Evolutionary conservation across 2,113 vertebrate species (phyloP), one percentile per base, ranked within the genome.

Genomic region (Sturnira hondurensis): DNA sequence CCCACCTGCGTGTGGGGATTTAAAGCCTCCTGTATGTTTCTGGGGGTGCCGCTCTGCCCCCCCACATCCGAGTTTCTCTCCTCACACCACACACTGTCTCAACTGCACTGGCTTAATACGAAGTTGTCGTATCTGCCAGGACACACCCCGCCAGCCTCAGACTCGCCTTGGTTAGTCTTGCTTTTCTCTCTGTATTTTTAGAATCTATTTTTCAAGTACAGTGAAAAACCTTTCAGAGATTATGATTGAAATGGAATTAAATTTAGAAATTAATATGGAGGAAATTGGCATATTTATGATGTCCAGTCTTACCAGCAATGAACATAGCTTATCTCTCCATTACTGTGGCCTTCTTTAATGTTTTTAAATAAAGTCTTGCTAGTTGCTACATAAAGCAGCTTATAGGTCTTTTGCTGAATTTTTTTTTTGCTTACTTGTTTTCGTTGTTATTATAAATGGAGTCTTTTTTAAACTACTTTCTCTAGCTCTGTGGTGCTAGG

Each of bases 401-500:
- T 56, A 41, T 82, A 71, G 45, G 50, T 56, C 43, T 90, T 74
- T 87, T 76, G 36, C 41, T 87, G 73, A 61, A 76, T 85, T 76
- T 28, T 26, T 73, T 90, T 91, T 89, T 93, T 47, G 33, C 33
- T 95, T 76, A 43, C 68, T 92, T 89, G 82, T 63, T 68, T 93
- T 93, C 38, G 15, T 94, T 89, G 68, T 43, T 91, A 13, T 78
- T 93, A 86, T 89, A 92, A 95, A 56, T 31, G 17, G 63, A 95
- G 81, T 88, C 19, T 85, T 73, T 47, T 31, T 7, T 0, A 92
- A 88, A 74, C 63, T 26, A 26, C 65, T 47, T 95, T 95, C 73
- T 82, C 61, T 77, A 83, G 71, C 31, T 91, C 67, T 73, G 10
- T 47, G 28, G 15, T 76, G 33, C 61, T 84, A 93, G 38, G 38